Conservation (phyloP, 2,888 invertebrate species). For the Eupithecia pulchellata region DNA sequence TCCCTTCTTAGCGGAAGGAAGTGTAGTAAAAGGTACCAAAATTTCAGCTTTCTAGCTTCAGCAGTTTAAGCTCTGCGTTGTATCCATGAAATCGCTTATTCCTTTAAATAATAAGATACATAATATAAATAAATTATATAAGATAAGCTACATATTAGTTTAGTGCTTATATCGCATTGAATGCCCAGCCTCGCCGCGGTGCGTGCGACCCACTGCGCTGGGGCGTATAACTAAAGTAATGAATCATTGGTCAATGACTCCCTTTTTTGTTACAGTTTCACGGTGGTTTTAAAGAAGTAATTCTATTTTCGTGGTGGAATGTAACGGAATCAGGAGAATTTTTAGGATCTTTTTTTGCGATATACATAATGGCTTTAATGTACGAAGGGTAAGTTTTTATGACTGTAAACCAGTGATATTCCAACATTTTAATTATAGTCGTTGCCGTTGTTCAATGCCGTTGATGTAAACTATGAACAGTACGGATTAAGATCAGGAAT, state of each 20-base stretch:
- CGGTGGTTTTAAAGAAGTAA: conserved; percentile 90
- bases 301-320: conserved; percentile 94
- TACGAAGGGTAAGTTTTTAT: conserved; percentile 93
- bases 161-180: no score
- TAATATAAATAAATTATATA: no score
- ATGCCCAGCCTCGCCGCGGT: no score
- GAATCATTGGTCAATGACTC: background rate
- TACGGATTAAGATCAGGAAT: no score
- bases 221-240: background rate
- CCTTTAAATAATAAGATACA: no score
- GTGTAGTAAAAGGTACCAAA: no score
- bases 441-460: background rate
- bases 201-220: no score
- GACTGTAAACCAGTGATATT: background rate
- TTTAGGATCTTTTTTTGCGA: conserved; percentile 95
- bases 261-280: conserved; percentile 88
- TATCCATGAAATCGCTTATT: no score
- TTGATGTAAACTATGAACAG: background rate
- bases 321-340: conserved; percentile 90
- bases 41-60: no score
- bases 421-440: background rate
- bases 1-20: no score
- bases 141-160: no score
- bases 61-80: no score
- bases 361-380: conserved; percentile 95